Percentiles rank a stretch among this genome's conserved stretches.
Conservation (phyloP, 1,140 invertebrate genomes). For the Caenorhabditis inopinata region DNA sequence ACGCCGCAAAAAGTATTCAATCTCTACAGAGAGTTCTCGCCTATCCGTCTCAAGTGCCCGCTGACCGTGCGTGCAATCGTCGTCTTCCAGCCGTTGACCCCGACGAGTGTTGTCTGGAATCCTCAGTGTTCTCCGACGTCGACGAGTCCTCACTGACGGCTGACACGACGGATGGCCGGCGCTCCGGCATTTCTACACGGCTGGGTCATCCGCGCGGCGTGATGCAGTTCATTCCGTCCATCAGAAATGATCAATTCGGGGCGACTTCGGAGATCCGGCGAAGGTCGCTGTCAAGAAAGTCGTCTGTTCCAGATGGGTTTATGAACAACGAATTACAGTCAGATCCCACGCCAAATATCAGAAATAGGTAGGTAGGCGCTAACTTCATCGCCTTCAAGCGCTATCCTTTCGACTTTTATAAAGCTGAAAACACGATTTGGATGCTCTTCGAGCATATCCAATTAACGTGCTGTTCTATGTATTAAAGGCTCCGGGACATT, state of each 20-base stretch:
- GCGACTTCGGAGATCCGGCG: conserved; percentile 34
- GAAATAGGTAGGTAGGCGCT: neutral
- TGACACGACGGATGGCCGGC: conserved; percentile 36
- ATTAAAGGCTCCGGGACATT: too few relatives aligned
- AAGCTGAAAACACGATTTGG: too few relatives aligned
- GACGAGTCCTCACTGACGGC: conserved; percentile 25
- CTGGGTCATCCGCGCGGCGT: conserved; percentile 54
- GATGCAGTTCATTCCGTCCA: conserved; percentile 56
- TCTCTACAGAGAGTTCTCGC: conserved; percentile 52
- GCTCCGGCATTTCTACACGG: conserved; percentile 52
- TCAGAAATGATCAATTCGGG: conserved; percentile 46
- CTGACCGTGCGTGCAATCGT: conserved; percentile 28
- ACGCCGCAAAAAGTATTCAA: conserved; percentile 53
- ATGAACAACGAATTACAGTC: neutral
- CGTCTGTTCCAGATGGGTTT: conserved; percentile 50
- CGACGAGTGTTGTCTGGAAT: neutral
- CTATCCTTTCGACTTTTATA: too few relatives aligned
- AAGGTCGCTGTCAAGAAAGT: conserved; percentile 43
- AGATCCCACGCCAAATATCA: neutral
- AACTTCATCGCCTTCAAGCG: too few relatives aligned
- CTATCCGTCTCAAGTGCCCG: conserved; percentile 36
- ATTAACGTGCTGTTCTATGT: too few relatives aligned
- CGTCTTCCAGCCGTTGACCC: neutral
- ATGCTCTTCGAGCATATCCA: too few relatives aligned
- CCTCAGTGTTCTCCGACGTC: conserved; percentile 43